phyloP scores from a whole-genome alignment of 2,797 vertebrate species.

The Coluber constrictor region DNA sequence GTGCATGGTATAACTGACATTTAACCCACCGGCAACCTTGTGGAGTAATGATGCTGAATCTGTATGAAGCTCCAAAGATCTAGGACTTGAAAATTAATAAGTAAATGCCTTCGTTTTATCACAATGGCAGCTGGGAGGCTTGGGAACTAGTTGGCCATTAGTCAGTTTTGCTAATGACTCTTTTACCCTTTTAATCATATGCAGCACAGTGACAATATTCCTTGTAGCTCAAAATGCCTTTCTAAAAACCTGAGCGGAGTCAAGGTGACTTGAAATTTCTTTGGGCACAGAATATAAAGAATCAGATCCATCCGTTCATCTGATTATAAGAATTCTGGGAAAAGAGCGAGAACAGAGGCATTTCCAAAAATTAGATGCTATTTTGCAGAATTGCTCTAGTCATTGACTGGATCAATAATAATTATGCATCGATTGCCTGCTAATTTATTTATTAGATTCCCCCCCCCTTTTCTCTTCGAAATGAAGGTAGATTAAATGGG shows the following conservation, averaged over 20 bases:
- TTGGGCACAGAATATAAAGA: neutral
- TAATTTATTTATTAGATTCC: neutral
- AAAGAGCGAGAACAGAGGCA: neutral
- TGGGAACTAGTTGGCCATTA: constrained; percentile 67
- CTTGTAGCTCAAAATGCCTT: constrained; percentile 76
- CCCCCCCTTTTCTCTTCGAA: neutral
- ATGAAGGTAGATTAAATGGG: neutral
- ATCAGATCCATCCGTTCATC: neutral
- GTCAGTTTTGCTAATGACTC: constrained; percentile 76
- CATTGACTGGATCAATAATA: neutral
- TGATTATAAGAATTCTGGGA: neutral
- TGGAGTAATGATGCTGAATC: constrained; percentile 53
- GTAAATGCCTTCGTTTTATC: constrained; percentile 73
- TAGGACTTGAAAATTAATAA: constrained; percentile 73
- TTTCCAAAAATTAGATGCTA: neutral
- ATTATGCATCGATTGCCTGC: too few species aligned
- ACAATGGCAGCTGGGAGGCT: constrained; percentile 72
- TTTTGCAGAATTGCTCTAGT: neutral
- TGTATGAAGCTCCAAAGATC: constrained; percentile 60
- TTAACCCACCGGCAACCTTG: constrained; percentile 32
- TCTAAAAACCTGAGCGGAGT: constrained; percentile 64
- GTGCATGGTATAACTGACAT: neutral
- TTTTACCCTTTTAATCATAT: constrained; percentile 74
- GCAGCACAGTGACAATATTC: constrained; percentile 63
- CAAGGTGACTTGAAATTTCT: constrained; percentile 48